Evolutionary conservation across 2,797 vertebrate genomes (phyloP).

Genomic region (Petrocephalus schoutedeni): DNA sequence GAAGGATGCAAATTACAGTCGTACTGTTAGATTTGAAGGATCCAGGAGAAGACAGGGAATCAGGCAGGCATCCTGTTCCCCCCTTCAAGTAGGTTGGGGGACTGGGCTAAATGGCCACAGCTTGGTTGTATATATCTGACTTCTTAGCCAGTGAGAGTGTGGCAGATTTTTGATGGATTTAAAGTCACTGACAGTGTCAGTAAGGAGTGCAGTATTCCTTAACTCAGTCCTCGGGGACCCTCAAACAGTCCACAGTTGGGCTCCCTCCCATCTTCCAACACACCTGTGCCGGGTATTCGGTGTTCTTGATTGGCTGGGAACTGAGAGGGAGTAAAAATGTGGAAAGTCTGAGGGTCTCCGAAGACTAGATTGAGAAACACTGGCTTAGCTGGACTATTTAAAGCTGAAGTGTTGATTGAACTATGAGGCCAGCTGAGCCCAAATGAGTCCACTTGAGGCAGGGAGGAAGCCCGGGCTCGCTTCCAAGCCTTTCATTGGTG

Average conservation of each 20-base stretch:
- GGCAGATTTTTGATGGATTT: constrained; percentile 3
- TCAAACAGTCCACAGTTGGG: neutral
- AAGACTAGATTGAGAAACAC: neutral
- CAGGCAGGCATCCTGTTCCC: neutral
- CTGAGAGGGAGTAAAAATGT: neutral
- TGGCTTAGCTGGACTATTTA: constrained; percentile 14
- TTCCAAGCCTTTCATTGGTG: neutral
- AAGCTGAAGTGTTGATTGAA: constrained; percentile 26
- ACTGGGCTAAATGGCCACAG: neutral
- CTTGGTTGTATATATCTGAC: neutral
- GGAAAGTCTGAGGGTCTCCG: neutral
- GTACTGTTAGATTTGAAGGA: neutral
- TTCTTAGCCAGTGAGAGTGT: neutral
- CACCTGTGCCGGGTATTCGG: neutral
- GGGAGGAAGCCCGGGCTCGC: neutral
- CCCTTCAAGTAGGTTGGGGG: neutral
- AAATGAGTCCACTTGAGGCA: neutral
- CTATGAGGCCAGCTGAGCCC: constrained; percentile 21
- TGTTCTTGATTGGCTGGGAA: neutral
- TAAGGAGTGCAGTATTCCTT: neutral
- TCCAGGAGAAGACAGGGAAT: neutral
- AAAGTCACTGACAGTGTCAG: neutral
- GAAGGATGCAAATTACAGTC: neutral
- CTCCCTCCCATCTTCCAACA: neutral
- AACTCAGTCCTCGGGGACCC: neutral